A percentile compares a stretch with the other conserved stretches of the same genome.
phyloP scores from a whole-genome alignment of 2,888 invertebrate species.

The Caenorhabditis sulstoni region DNA sequence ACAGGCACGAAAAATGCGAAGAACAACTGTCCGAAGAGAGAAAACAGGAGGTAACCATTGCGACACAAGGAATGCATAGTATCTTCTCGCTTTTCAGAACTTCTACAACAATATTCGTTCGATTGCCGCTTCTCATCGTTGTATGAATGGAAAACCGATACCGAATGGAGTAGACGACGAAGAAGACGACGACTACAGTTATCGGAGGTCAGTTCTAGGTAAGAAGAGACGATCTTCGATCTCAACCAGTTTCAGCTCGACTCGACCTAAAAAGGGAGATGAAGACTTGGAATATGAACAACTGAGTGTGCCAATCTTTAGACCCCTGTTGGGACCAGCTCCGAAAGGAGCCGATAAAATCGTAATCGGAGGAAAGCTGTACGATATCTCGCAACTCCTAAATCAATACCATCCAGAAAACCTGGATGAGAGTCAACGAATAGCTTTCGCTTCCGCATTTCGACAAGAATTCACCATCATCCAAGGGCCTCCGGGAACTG shows the following conservation, averaged over 20 bases:
- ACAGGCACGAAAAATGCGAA: constrained; percentile 24
- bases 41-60: background rate
- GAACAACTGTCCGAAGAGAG: constrained; percentile 33
- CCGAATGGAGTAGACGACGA: constrained; percentile 29
- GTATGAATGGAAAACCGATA: constrained; percentile 12
- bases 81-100: constrained; percentile 1
- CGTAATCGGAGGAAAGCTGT: constrained; percentile 44
- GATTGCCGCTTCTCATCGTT: background rate
- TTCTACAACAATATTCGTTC: constrained; percentile 26
- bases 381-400: constrained; percentile 52
- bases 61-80: background rate
- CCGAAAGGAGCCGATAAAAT: constrained; percentile 49
- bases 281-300: constrained; percentile 37
- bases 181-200: background rate
- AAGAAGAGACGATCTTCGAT: background rate
- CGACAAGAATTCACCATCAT: constrained; percentile 87
- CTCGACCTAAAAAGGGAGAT: background rate
- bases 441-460: constrained; percentile 86
- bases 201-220: background rate
- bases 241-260: background rate
- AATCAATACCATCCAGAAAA: constrained; percentile 81
- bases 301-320: constrained; percentile 44
- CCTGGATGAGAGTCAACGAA: constrained; percentile 86
- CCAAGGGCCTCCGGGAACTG: constrained; percentile 92
- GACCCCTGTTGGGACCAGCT: constrained; percentile 18